These are phyloP conservation scores for Rotaria magnacalcarata DNA, from an alignment of 2,888 invertebrate genomes.

Conservation along the genomic window DNA sequence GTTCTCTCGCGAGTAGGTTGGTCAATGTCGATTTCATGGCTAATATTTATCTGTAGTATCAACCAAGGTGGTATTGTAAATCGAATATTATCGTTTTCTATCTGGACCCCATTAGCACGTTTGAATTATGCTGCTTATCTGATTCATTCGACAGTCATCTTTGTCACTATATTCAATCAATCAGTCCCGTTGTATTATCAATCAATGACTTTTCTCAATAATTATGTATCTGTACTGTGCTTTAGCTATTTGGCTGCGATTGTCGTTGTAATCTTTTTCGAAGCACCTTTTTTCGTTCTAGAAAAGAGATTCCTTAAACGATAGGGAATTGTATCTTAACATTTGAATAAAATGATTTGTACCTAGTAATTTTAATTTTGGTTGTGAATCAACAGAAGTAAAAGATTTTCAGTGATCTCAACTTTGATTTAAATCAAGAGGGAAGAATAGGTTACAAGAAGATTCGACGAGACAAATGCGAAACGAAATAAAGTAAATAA, in stretches of 20 bases:
- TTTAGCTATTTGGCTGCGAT: background rate
- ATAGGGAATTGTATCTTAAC: too few relatives aligned
- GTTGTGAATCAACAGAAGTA: too few relatives aligned
- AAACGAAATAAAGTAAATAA: too few relatives aligned
- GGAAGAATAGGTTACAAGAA: too few relatives aligned
- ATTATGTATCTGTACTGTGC: conserved; percentile 4
- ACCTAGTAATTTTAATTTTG: too few relatives aligned
- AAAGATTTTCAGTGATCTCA: too few relatives aligned
- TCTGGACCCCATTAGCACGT: conserved; percentile 39
- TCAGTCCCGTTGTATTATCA: conserved; percentile 22
- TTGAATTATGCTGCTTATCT: conserved; percentile 40
- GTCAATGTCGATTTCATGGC: conserved; percentile 32
- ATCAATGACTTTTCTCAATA: conserved; percentile 15
- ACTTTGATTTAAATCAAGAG: too few relatives aligned
- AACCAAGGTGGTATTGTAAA: conserved; percentile 36
- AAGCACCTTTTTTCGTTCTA: conserved; percentile 27
- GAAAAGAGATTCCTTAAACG: background rate
- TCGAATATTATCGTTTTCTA: conserved; percentile 25
- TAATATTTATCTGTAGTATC: conserved; percentile 32
- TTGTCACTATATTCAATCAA: conserved; percentile 20
- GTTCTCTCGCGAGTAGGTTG: conserved; percentile 32
- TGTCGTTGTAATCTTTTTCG: conserved; percentile 39
- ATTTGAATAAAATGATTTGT: too few relatives aligned
- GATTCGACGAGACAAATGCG: too few relatives aligned
- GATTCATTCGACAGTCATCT: conserved; percentile 34